Evolutionary conservation across 2,113 vertebrate species (phyloP).

Genomic region (Sardina pilchardus): DNA sequence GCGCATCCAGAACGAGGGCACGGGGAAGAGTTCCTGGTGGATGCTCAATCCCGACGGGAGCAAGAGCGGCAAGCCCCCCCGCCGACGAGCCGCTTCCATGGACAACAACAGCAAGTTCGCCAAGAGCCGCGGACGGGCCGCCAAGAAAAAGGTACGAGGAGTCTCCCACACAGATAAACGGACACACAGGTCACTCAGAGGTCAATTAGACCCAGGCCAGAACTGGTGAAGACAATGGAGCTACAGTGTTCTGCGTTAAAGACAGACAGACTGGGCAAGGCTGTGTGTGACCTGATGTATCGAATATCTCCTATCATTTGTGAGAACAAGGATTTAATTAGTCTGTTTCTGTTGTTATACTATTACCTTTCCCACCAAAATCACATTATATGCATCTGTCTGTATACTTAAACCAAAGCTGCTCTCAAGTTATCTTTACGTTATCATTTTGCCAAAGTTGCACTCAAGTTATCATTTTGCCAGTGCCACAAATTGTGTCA

Average conservation of each 20-base stretch:
- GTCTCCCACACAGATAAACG: neutral
- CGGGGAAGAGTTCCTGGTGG: slow-evolving; percentile 99
- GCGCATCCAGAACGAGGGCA: slow-evolving; percentile 95
- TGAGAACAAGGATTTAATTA: neutral
- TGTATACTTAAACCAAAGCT: neutral
- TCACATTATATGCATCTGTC: neutral
- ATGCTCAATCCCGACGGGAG: slow-evolving; percentile 97
- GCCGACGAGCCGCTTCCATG: slow-evolving; percentile 92
- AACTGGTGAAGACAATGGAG: neutral
- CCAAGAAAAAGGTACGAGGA: slow-evolving; percentile 87
- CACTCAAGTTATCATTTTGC: no score
- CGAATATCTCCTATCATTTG: neutral
- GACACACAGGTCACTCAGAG: neutral
- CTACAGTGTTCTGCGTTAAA: neutral
- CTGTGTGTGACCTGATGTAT: neutral
- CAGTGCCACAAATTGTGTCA: no score
- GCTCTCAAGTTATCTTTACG: no score
- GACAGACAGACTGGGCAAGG: neutral
- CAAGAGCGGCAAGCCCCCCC: slow-evolving; percentile 92
- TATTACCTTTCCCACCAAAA: neutral
- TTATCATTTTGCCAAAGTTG: no score
- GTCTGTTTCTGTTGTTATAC: neutral
- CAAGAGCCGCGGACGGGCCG: slow-evolving; percentile 89
- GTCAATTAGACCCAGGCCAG: neutral
- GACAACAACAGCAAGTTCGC: slow-evolving; percentile 97